Evolutionary conservation across 2,888 invertebrate species (phyloP).

Genomic region (Caenorhabditis zanzibari): DNA sequence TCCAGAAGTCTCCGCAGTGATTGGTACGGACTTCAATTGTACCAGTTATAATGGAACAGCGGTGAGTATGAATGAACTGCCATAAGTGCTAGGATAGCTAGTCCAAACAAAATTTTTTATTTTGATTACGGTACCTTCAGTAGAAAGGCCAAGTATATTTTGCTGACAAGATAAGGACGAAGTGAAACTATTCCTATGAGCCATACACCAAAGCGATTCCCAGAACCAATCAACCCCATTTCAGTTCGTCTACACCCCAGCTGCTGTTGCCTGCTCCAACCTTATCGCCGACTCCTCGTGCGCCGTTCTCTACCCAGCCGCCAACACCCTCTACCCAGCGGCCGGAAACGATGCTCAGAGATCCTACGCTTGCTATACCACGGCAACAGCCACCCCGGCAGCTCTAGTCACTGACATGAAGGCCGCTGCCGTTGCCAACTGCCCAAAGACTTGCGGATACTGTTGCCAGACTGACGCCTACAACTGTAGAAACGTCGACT

Average conservation of each 20-base stretch:
- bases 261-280: conserved; percentile 16
- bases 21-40: conserved; percentile 45
- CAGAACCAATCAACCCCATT: too few relatives aligned
- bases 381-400: conserved; percentile 16
- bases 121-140: too few relatives aligned
- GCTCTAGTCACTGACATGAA: conserved; percentile 10
- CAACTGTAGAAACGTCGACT: conserved; percentile 50
- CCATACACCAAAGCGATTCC: too few relatives aligned
- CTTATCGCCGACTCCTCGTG: conserved; percentile 1
- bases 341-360: conserved; percentile 8
- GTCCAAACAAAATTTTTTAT: too few relatives aligned
- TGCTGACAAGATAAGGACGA: too few relatives aligned
- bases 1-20: conserved; percentile 17
- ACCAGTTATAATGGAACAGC: conserved; percentile 45
- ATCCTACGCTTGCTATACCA: conserved; percentile 1
- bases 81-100: not conserved
- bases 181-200: too few relatives aligned
- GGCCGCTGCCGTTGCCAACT: conserved; percentile 8
- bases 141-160: too few relatives aligned
- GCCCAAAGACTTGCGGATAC: conserved; percentile 66
- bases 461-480: conserved; percentile 64
- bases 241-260: conserved; percentile 22
- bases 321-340: conserved; percentile 9
- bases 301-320: conserved; percentile 2
- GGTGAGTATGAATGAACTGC: not conserved